Conservation (phyloP, 2,113 vertebrate genomes). For the Helogale parvula region DNA sequence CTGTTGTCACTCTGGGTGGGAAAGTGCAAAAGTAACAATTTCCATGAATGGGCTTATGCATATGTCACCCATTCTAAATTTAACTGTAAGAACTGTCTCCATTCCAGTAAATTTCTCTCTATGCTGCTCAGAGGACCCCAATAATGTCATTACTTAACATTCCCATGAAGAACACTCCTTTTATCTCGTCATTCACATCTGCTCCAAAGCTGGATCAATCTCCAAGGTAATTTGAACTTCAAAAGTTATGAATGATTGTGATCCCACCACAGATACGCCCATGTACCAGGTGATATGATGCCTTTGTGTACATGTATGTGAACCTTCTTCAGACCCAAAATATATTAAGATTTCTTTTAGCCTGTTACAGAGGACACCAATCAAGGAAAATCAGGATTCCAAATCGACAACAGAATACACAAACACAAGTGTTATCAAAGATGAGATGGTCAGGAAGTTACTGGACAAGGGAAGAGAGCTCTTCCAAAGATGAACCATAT, state of each 20-base stretch:
- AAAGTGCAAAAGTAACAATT: not conserved
- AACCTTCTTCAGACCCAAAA: not conserved
- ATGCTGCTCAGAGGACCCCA: constrained; percentile 54
- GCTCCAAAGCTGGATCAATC: constrained; percentile 51
- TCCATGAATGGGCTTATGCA: not conserved
- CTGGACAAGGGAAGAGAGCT: not conserved
- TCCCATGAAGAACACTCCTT: constrained; percentile 31
- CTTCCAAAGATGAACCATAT: not conserved
- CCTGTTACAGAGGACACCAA: not conserved
- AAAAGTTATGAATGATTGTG: constrained; percentile 37
- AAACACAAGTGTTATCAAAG: not conserved
- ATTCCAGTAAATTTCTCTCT: constrained; percentile 38
- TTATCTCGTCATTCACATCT: constrained; percentile 51
- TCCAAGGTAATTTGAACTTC: constrained; percentile 11
- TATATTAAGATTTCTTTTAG: not conserved
- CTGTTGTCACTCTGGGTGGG: not conserved
- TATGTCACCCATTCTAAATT: constrained; percentile 18
- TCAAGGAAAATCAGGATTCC: constrained; percentile 9
- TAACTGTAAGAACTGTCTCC: constrained; percentile 36
- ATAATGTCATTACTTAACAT: constrained; percentile 55
- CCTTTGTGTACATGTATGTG: not conserved
- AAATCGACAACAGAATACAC: not conserved
- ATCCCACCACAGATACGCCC: constrained; percentile 20
- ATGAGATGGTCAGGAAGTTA: not conserved
- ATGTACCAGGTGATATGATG: not conserved